Base-by-base conservation (phyloP, 2,888 invertebrate species). In the Seira musarum region DNA sequence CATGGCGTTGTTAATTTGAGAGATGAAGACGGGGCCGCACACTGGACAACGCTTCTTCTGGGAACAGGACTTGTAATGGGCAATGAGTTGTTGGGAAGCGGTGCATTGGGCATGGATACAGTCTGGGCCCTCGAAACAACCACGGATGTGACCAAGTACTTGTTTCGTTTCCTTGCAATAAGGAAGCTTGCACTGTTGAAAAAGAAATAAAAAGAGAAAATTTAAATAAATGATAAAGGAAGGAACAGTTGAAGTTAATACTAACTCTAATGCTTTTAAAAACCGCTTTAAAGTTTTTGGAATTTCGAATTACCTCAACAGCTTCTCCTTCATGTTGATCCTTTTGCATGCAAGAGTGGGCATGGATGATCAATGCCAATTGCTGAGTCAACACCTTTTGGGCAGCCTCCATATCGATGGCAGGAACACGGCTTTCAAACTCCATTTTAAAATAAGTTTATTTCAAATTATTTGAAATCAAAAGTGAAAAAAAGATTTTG, bases 381-480 rank as follows among this genome's bases (percentile, higher is more conserved):
- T 79, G 78, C 35, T 79, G 78, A 22, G 63, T 71, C 35, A 79
- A 72, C 19, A 79, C 72, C 63, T 79, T 79, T 66, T 79, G 78
- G 6, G 78, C 78, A 21, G 64, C 68, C 65, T 78, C 78, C 13
- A 78, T 71, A 53, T 79, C 35, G 17, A 79, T 63, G 19, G 46
- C 53, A 49, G 60, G 71, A 57, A 72, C 78, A 61, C 72, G 72
- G 68, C 61, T 79, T 6, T 78, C 71, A 30, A 66, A 6, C 35
- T 79, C 72, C 78, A 79, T 79, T 69, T 17, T 68, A 22, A 21
- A 57, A 40, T 10, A 57, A 13, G 10, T 57, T 57, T 57, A 13
- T 57, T 57, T 57, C 3, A n/a, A 15, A 57, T 40, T 40, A 40
- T 13, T 13, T 40, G 8, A n/a, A 57, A n/a, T 8, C 15, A 57